A percentile compares a stretch with the other conserved stretches of the same genome.
phyloP scores from a whole-genome alignment of 2,888 invertebrate species.

The Limnephilus marmoratus region DNA sequence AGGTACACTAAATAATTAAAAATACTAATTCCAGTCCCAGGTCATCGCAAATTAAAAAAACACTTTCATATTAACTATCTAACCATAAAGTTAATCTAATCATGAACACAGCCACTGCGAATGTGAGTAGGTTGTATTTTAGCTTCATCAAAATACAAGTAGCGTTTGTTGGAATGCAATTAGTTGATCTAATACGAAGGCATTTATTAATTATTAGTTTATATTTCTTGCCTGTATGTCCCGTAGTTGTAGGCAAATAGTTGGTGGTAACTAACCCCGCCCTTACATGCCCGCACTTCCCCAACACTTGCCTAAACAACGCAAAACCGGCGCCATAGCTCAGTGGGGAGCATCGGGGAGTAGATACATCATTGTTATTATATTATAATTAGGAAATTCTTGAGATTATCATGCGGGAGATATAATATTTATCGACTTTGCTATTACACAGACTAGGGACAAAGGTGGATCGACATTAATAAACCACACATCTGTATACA shows the following conservation, averaged over 20 bases:
- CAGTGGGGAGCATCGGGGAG: background rate
- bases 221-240: background rate
- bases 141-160: background rate
- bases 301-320: background rate
- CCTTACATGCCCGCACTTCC: background rate
- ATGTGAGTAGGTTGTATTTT: too few species aligned
- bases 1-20: too few species aligned
- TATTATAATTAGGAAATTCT: background rate
- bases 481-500: background rate
- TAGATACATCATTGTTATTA: background rate
- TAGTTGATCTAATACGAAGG: background rate
- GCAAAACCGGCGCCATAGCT: background rate
- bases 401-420: background rate
- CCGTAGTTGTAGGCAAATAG: background rate
- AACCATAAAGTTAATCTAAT: too few species aligned
- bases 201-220: background rate
- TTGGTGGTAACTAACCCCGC: background rate
- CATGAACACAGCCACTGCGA: too few species aligned
- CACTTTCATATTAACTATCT: too few species aligned
- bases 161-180: background rate
- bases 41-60: too few species aligned
- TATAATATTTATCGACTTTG: background rate
- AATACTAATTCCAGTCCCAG: too few species aligned
- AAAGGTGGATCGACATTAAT: background rate
- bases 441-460: background rate